Evolutionary conservation across 2,888 invertebrate genomes (phyloP), one percentile per base, ranked within the genome.

Genomic region (Eupithecia tripunctaria): DNA sequence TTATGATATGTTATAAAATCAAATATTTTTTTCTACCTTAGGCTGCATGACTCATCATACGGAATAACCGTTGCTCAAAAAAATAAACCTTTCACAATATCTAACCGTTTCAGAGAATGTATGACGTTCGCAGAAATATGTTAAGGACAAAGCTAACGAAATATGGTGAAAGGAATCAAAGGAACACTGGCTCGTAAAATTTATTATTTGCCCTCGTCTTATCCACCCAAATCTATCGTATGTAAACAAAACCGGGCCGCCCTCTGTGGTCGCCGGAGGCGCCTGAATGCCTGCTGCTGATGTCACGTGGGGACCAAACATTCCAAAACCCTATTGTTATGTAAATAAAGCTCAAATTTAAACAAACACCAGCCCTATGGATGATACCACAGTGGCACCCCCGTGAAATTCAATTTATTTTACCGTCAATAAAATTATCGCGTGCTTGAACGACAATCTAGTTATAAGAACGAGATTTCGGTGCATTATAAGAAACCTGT

Each of bases 211-310:
- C 59, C 14, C 25, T 60, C 38, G 65, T 77, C 80, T 78, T 86
- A 81, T 91, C 92, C 88, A 90, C 73, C 80, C 78, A 82, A 89
- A 85, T 84, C 83, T 88, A 83, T 85, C 84, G 82, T 67, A 70
- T 74, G 74, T 80, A 82, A 79, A 79, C 79, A 78, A 82, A 32
- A 87, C 85, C 82, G 82, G 89, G 76, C 88, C 75, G 85, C 92
- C 92, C 92, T 92, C 91, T 84, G 81, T 76, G 78, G 79, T 83
- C 82, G 88, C 92, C 89, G 80, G 85, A 81, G 89, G 92, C 91
- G 88, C 82, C 85, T 83, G 85, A 87, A 88, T 88, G 84, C 84
- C 85, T 85, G 84, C 75, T 85, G 82, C 85, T 71, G 77, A 78
- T 76, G 75, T 73, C 75, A 77, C 75, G 70, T 67, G 62, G 64